Percentiles rank a stretch among this genome's conserved stretches.
Conservation (phyloP, 2,113 vertebrate species). For the Cyprinodon brontotheroides region DNA sequence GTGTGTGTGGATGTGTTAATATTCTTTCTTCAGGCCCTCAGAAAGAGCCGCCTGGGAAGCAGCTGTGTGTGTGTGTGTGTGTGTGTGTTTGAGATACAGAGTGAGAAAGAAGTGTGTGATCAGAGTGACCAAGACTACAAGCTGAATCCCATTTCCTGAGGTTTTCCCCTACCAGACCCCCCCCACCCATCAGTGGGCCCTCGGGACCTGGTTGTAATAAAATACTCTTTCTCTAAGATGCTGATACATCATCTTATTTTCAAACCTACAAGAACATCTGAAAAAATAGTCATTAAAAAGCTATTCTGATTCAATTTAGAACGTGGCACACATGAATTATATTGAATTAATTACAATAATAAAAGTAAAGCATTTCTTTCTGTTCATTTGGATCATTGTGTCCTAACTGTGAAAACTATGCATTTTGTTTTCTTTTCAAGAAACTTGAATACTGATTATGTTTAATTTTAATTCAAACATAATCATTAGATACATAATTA, state of each 20-base stretch:
- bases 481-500: no score
- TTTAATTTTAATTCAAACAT: no score
- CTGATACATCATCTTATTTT: background rate
- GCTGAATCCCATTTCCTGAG: background rate
- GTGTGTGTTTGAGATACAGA: slow-evolving; percentile 16
- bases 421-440: no score
- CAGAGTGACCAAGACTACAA: slow-evolving; percentile 10
- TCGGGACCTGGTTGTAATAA: background rate
- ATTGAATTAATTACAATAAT: background rate
- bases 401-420: background rate
- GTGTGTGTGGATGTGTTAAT: slow-evolving; percentile 54
- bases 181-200: no score
- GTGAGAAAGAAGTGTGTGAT: slow-evolving; percentile 5
- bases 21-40: slow-evolving; percentile 64
- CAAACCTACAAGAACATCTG: background rate
- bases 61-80: slow-evolving; percentile 62
- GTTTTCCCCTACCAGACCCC: background rate
- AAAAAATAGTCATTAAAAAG: no score
- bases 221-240: background rate
- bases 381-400: background rate
- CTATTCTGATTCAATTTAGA: background rate
- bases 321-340: background rate
- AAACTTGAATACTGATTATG: no score
- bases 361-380: background rate
- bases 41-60: slow-evolving; percentile 48